Evolutionary conservation across 2,797 vertebrate genomes (phyloP).

Genomic region (Mormyrus hasselquistii): DNA sequence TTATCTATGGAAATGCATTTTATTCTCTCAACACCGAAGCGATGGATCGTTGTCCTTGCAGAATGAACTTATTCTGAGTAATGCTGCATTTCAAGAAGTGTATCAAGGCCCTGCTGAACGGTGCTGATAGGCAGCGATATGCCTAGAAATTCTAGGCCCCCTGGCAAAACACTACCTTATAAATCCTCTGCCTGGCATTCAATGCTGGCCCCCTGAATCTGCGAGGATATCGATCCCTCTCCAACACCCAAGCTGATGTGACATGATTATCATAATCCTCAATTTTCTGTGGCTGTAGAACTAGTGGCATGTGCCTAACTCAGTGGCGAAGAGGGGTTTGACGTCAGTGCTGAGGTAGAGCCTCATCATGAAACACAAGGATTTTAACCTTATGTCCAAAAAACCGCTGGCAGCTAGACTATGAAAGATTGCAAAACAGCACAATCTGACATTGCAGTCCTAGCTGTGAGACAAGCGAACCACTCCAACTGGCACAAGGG

Average conservation of each 20-base stretch:
- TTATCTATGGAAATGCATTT: background rate
- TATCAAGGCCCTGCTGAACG: background rate
- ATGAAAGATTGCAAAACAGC: background rate
- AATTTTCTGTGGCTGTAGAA: background rate
- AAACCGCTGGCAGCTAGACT: background rate
- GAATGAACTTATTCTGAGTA: background rate
- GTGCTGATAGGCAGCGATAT: background rate
- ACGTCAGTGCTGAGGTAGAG: background rate
- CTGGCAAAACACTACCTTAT: background rate
- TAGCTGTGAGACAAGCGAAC: background rate
- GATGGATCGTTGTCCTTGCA: background rate
- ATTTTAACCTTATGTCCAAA: background rate
- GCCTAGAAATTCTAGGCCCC: background rate
- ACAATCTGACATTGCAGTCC: background rate
- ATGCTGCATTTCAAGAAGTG: background rate
- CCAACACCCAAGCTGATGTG: background rate
- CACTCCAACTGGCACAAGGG: background rate
- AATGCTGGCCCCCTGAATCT: background rate
- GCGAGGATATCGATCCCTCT: background rate
- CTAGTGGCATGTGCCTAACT: background rate
- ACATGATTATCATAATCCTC: background rate
- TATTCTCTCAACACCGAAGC: background rate
- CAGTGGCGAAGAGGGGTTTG: background rate
- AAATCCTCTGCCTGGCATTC: background rate
- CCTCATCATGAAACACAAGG: background rate